Evolutionary conservation across 2,113 vertebrate genomes (phyloP), one percentile per base, ranked within the genome.

Genomic region (Pithys albifrons): DNA sequence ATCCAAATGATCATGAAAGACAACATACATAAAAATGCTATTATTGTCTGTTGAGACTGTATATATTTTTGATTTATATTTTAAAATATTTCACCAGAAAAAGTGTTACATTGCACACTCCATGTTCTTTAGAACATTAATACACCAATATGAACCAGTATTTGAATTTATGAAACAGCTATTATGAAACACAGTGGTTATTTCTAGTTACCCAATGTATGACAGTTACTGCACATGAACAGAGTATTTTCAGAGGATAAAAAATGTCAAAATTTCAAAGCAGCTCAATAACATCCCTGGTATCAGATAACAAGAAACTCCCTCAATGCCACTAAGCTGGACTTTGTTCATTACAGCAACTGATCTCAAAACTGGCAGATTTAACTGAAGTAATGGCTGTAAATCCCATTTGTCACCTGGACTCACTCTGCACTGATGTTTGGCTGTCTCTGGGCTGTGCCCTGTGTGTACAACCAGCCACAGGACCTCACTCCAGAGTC

Each of bases 361-460:
- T n/a, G n/a, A 70, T 93, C 87, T 96, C 45, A 46, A 29, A 79
- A 37, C 19, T n/a, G 51, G 61, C 71, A 58, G 29, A 45, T 81
- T 85, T 94, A 69, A 57, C 19, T 20, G 41, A 78, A 96, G 45
- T 66, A 45, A 83, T 84, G 65, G 49, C 4, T 25, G 48, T 49
- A 69, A 81, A 48, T 73, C 78, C 69, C 59, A 5, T 62, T 48
- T 61, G 62, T 55, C 62, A 55, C 31, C 49, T 78, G 49, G 61
- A 67, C 81, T 58, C 61, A 9, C 45, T 59, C 15, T 14, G 46
- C 61, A 45, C 2, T 13, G 27, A 27, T 13, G 45, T 11, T 10
- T 55, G 54, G 27, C 51, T 16, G 4, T 28, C 51, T 43, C 37
- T 48, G 33, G 25, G 76, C 61, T 65, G 43, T 45, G 24, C 48